Evolutionary conservation across 2,113 vertebrate species (phyloP).

Genomic region (Beaufortia kweichowensis): DNA sequence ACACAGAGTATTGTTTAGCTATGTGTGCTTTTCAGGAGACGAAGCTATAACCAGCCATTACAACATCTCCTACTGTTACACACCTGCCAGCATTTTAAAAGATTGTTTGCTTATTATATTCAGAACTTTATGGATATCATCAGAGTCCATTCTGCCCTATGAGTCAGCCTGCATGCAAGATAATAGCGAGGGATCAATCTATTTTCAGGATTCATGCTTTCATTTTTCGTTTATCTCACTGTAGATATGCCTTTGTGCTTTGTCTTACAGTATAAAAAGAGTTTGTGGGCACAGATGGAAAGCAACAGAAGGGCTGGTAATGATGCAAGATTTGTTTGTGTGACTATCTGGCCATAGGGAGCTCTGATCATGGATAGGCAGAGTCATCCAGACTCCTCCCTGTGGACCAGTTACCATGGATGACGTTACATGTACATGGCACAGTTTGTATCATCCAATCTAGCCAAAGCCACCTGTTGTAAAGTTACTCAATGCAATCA

Average conservation of each 20-base stretch:
- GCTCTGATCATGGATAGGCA: constrained; percentile 66
- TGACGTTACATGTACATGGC: background rate
- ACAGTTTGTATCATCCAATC: constrained; percentile 1
- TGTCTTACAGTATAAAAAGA: background rate
- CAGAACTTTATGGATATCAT: background rate
- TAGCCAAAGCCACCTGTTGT: no score
- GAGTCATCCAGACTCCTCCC: constrained; percentile 56
- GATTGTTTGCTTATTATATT: constrained; percentile 39
- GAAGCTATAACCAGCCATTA: constrained; percentile 61
- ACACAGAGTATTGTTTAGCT: constrained; percentile 62
- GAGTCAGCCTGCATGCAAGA: background rate
- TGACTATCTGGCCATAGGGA: constrained; percentile 61
- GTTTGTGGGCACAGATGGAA: constrained; percentile 41
- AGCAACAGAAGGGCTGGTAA: constrained; percentile 58
- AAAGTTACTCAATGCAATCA: no score
- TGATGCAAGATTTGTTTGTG: constrained; percentile 77
- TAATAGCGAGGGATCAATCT: constrained; percentile 3
- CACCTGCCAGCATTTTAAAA: constrained; percentile 66
- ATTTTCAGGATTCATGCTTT: background rate
- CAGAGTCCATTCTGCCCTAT: constrained; percentile 22
- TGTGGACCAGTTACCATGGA: constrained; percentile 68
- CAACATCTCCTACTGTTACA: constrained; percentile 63
- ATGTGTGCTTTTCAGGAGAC: constrained; percentile 61
- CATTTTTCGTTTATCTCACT: background rate
- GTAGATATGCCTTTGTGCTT: background rate